Base-by-base conservation (phyloP, 2,113 vertebrate genomes). In the Brachirus orientalis region DNA sequence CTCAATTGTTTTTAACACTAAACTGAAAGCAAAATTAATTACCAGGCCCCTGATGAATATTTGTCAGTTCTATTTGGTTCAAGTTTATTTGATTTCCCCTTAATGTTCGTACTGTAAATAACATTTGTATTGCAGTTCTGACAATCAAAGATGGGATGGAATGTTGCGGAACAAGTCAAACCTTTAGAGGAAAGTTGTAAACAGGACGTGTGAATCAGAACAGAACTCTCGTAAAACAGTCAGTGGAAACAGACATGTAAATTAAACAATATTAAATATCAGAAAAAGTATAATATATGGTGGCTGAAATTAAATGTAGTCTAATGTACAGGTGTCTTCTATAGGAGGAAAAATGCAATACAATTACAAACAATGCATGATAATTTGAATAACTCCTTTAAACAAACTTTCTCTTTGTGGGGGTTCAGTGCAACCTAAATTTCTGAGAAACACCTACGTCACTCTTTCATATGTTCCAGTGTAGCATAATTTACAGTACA, bases 151-250 rank as follows among this genome's bases (percentile, higher is more conserved):
- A 14, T 14, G 40, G 14, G 40, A 14, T 9, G 40, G 40, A 43
- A 43, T 40, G 12, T 40, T 40, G 9, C n/a, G n/a, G n/a, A n/a
- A n/a, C n/a, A n/a, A n/a, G n/a, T 11, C 13, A 2, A 19, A n/a
- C 4, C 1, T 16, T 36, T 54, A 43, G 50, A 51, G 57, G 19
- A 2, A 65, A 43, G 17, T 1, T 78, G 20, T 67, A 71, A 78
- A 82, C 67, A 88, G 79, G 74, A 85, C 63, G 72, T 72, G 35
- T 57, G 50, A 67, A 63, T 69, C 57, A 12, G 59, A 68, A 52
- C 71, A 64, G 45, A 68, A 75, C 37, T 64, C n/a, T 19, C 55
- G 28, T 69, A 57, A 4, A 37, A 35, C 22, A 44, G 41, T 33
- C 7, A 52, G 1, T 60, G 61, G 68, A 82, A 84, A 5, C 33